Conservation (phyloP, 2,888 invertebrate species). For the Sisyra nigra region DNA sequence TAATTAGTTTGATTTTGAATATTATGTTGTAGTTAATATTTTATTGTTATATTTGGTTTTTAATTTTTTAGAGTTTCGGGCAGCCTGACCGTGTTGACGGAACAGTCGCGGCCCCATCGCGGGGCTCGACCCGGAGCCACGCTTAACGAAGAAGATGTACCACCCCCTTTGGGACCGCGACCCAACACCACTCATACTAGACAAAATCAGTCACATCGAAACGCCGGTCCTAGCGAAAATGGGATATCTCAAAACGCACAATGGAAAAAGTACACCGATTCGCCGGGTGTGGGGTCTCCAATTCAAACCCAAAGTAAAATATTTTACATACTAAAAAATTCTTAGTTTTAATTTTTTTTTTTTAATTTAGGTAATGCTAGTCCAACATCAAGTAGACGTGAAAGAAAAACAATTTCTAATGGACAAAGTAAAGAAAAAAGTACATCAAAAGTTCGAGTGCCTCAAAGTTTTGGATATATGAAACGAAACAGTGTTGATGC, state of each 20-base stretch:
- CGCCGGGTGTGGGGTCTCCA: constrained; percentile 44
- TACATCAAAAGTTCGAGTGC: constrained; percentile 52
- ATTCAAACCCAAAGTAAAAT: neutral
- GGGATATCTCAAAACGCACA: constrained; percentile 25
- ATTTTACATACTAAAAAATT: neutral
- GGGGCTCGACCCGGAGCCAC: constrained; percentile 27
- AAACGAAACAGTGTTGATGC: constrained; percentile 41
- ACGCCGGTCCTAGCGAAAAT: constrained; percentile 8
- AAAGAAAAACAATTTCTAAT: constrained; percentile 20
- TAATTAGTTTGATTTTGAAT: neutral
- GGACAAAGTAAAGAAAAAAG: constrained; percentile 31
- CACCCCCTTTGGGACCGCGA: constrained; percentile 19
- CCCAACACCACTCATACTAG: constrained; percentile 17
- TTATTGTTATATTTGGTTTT: too few species aligned
- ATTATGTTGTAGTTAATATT: too few species aligned
- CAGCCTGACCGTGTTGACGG: constrained; percentile 37
- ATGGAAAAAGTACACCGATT: constrained; percentile 48
- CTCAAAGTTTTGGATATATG: constrained; percentile 73
- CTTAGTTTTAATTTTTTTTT: neutral
- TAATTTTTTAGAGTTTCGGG: constrained; percentile 16
- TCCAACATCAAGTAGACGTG: constrained; percentile 25
- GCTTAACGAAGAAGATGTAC: constrained; percentile 17
- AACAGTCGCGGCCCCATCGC: constrained; percentile 30
- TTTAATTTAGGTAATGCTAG: constrained; percentile 30
- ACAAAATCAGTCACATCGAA: constrained; percentile 9